Conservation (phyloP, 2,113 vertebrate species). For the Seriola aureovittata region DNA sequence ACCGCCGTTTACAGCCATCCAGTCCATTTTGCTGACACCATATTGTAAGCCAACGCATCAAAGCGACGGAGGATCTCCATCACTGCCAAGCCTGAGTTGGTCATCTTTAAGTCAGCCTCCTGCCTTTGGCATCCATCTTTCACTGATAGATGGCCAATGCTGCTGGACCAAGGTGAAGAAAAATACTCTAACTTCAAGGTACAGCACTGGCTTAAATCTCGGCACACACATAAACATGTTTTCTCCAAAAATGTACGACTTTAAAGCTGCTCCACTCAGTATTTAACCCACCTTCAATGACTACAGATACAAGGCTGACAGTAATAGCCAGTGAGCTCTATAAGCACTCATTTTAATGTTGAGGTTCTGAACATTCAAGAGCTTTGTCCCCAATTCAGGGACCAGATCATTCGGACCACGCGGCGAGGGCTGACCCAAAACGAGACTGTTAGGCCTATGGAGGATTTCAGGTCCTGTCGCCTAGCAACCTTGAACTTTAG, state of each 20-base stretch:
- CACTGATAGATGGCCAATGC: constrained; percentile 31
- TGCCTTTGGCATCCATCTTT: constrained; percentile 39
- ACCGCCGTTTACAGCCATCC: constrained; percentile 54
- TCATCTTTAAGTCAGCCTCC: constrained; percentile 45
- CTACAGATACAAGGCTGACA: background rate
- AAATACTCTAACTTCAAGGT: background rate
- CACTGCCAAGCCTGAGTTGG: constrained; percentile 39
- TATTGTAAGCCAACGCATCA: constrained; percentile 38
- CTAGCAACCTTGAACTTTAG: too few species aligned
- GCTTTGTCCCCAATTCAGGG: too few species aligned
- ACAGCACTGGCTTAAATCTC: background rate
- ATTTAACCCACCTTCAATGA: background rate
- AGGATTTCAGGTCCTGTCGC: too few species aligned
- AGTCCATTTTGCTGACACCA: constrained; percentile 65
- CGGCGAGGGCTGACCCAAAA: too few species aligned
- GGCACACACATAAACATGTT: background rate
- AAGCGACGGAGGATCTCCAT: constrained; percentile 54
- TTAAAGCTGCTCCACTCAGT: background rate
- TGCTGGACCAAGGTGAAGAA: constrained; percentile 29
- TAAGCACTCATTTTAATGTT: background rate
- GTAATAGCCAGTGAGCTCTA: background rate
- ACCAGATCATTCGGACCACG: too few species aligned
- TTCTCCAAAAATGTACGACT: background rate
- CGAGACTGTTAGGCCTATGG: too few species aligned
- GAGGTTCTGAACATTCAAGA: background rate